phyloP scores from a whole-genome alignment of 2,113 vertebrate genomes.

The Ptilorrhoa leucosticta region DNA sequence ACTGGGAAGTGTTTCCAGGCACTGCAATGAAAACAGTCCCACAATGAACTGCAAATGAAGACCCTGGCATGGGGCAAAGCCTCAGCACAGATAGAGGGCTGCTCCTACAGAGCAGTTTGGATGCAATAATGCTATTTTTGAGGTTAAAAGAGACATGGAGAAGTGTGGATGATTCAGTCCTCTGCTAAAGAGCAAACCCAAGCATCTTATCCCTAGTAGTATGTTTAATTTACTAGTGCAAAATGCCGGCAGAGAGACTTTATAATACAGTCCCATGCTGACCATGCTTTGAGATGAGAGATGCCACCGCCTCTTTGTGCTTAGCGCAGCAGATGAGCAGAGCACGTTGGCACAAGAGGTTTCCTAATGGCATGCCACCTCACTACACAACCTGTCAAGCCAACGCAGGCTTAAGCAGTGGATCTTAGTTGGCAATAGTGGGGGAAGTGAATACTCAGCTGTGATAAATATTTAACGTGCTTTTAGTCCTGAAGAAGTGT shows the following conservation, averaged over 20 bases:
- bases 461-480: constrained; percentile 73
- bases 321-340: constrained; percentile 17
- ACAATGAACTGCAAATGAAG: accelerated
- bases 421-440: constrained; percentile 41
- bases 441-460: constrained; percentile 59
- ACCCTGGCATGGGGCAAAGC: background rate
- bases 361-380: constrained; percentile 59
- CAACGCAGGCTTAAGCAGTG: background rate
- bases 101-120: background rate
- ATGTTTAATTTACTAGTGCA: constrained; percentile 7
- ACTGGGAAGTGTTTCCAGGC: background rate
- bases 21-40: accelerated
- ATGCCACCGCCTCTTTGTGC: constrained; percentile 1
- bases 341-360: constrained; percentile 19
- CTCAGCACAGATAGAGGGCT: background rate
- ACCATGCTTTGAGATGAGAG: constrained; percentile 28
- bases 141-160: background rate
- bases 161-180: background rate
- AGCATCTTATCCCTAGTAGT: background rate
- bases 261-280: background rate
- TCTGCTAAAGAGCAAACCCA: background rate
- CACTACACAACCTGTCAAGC: constrained; percentile 32
- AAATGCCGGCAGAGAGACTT: background rate
- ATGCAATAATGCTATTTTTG: background rate
- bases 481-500: constrained; percentile 67